Evolutionary conservation across 2,797 vertebrate genomes (phyloP).

Genomic region (Rhadinocentrus ornatus): DNA sequence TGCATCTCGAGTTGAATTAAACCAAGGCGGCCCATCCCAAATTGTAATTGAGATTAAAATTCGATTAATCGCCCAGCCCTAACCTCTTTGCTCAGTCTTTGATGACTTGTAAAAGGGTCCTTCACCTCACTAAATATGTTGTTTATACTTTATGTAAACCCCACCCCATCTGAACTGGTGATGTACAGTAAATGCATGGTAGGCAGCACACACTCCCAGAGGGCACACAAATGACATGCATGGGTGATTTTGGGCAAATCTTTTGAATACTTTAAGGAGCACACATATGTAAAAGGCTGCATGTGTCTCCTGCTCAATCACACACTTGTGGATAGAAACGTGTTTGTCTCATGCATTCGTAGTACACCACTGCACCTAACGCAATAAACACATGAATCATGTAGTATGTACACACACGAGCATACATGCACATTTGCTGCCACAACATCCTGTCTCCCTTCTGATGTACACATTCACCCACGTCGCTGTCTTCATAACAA

Average conservation of each 20-base stretch:
- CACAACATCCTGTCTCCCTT: slow-evolving; percentile 41
- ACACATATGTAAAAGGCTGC: slow-evolving; percentile 12
- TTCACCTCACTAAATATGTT: slow-evolving; percentile 3
- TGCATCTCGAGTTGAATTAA: too few relatives aligned
- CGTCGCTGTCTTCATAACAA: slow-evolving; percentile 70
- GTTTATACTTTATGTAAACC: slow-evolving; percentile 51
- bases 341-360: slow-evolving; percentile 2
- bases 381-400: background rate
- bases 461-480: slow-evolving; percentile 58
- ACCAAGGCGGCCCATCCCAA: too few relatives aligned
- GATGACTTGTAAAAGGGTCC: slow-evolving; percentile 17
- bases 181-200: slow-evolving; percentile 61
- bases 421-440: slow-evolving; percentile 21
- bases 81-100: background rate
- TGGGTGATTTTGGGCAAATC: slow-evolving; percentile 44
- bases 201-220: slow-evolving; percentile 26
- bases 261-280: slow-evolving; percentile 22
- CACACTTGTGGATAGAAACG: slow-evolving; percentile 50
- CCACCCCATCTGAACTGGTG: slow-evolving; percentile 23
- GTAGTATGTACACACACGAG: slow-evolving; percentile 3
- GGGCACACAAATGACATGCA: slow-evolving; percentile 47
- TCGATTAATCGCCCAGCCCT: too few relatives aligned
- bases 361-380: background rate
- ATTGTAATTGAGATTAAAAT: too few relatives aligned
- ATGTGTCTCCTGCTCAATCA: slow-evolving; percentile 3